Base-by-base conservation (phyloP, 2,888 invertebrate genomes). In the Philereme vetulata region DNA sequence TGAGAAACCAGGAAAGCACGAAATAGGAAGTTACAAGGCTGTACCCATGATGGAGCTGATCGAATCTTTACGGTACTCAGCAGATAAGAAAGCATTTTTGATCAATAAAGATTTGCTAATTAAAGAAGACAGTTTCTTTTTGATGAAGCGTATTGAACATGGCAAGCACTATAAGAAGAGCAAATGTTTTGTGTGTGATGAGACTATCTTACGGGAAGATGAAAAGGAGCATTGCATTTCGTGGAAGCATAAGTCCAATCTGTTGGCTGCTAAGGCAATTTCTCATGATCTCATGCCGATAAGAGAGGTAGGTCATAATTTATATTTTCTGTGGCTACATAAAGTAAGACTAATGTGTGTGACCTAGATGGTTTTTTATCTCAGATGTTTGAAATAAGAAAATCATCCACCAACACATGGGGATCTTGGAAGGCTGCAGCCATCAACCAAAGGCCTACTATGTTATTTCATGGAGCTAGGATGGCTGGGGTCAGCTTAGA, bases 151-250 rank as follows among this genome's bases (percentile, higher is more conserved):
- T 8, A 63, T 80, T 4, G 44, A 68, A 6, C 70, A 72, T 38
- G 71, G 76, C 40, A 64, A 66, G 0, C 62, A 76, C 45, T 65
- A 62, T 40, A 68, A 64, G 40, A 75, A 72, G 46, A 74, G 72
- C 0, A 82, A 79, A 65, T 89, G 88, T 63, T 78, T 71, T 51
- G 72, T 69, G 0, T 89, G 88, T 60, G 75, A 81, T 42, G 66
- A 70, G 32, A 38, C 70, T 3, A 67, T 80, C 4, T 56, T 70
- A 0, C 55, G 51, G 4, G 64, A 68, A 1, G 61, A 75, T 43
- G 71, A 79, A 42, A 61, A 60, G 7, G 58, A 72, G 21, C 88
- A 88, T 72, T 78, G 75, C 46, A 56, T 65, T 9, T 71, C 71
- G 11, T 53, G 63, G 5, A 62, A 70, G 7, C 88, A 88, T 65